Base-by-base conservation (phyloP, 2,888 invertebrate genomes). In the Dione juno region DNA sequence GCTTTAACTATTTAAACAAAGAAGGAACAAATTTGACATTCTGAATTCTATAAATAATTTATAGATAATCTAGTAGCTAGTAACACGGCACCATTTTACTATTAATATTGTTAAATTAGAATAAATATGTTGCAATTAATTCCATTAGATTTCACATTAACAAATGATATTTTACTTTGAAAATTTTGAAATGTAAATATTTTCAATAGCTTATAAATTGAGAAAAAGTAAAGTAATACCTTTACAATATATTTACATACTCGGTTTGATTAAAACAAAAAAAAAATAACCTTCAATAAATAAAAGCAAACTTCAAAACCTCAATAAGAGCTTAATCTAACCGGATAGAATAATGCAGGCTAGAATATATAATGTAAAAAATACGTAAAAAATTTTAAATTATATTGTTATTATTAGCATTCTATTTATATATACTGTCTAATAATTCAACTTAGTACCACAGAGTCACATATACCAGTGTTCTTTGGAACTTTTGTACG, bases 301-400 rank as follows among this genome's bases (percentile, higher is more conserved):
- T 28, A 3, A 28, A 3, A 28, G 5, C 2, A 28, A 28, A 28
- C 28, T 28, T 28, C n/a, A 6, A 11, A 10, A 54, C 37, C 16
- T 37, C 37, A 57, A 9, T 37, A 35, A 37, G 54, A 57, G 54
- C 54, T 57, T 57, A 37, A 16, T 57, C 5, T 37, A 6, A 57
- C 54, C 54, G 54, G 54, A 57, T 37, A 37, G 1, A 11, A 37
- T 11, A 37, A 57, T 37, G 37, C 54, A 57, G 54, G 54, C 37
- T 37, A 16, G 10, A 11, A 50, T 50, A 16, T 50, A 19, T 16
- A 48, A 16, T 19, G 16, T 50, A 5, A 50, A 50, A 16, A 50
- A 0, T 19, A 19, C 16, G 0, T 10, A 37, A 37, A 37, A 6
- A n/a, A n/a, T 28, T 28, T 28, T 28, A 28, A 28, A 28, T 28